Evolutionary conservation across 2,113 vertebrate species (phyloP).

Genomic region (Sapayoa aenigma): DNA sequence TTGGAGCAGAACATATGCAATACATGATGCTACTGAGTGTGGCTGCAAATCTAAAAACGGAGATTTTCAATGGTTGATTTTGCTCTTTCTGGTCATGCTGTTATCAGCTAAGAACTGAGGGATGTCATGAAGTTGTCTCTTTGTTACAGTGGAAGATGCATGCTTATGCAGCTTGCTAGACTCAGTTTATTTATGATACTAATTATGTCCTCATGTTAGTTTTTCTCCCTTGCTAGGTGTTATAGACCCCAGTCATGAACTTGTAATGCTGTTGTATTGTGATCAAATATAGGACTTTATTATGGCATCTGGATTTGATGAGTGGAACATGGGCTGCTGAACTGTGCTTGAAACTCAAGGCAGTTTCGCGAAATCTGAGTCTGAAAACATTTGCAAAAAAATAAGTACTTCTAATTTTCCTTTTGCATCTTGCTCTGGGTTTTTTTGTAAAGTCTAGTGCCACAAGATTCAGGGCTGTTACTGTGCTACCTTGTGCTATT

Average conservation of each 20-base stretch:
- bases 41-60: not conserved
- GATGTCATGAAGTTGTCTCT: not conserved
- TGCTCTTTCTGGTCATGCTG: not conserved
- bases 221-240: not conserved
- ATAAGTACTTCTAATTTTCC: not conserved
- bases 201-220: not conserved
- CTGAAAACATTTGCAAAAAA: not conserved
- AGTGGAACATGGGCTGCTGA: not conserved
- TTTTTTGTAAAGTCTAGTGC: not conserved
- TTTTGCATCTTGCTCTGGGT: not conserved
- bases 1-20: not conserved
- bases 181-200: not conserved
- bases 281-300: not conserved
- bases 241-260: not conserved
- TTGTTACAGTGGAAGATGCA: not conserved
- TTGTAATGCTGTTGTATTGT: not conserved
- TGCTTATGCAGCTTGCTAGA: not conserved
- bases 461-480: not conserved
- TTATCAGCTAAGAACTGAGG: not conserved
- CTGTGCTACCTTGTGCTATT: fast-evolving
- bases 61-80: not conserved
- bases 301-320: not conserved
- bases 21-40: not conserved
- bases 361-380: not conserved
- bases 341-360: not conserved